Conservation (phyloP, 2,113 vertebrate genomes). For the Gopherus flavomarginatus region DNA sequence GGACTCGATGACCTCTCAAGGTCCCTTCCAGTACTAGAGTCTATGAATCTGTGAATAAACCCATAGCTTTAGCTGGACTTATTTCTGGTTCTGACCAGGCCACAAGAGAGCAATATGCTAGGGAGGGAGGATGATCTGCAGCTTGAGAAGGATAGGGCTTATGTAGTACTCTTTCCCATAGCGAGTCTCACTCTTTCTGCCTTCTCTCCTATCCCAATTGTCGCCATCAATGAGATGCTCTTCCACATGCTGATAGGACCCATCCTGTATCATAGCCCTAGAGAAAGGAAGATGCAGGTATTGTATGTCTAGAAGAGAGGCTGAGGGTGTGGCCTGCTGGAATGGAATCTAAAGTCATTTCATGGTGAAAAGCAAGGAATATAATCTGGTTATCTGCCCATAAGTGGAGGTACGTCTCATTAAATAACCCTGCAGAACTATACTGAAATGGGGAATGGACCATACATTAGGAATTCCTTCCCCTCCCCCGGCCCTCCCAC, state of each 20-base stretch:
- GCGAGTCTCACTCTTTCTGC: too few relatives aligned
- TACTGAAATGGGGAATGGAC: not conserved
- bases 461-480: not conserved
- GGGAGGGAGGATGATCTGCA: not conserved
- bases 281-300: not conserved
- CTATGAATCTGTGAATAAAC: not conserved
- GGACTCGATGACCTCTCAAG: too few relatives aligned
- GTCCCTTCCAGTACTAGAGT: too few relatives aligned
- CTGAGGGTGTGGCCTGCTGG: not conserved
- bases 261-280: not conserved
- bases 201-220: not conserved
- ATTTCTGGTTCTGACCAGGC: not conserved
- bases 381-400: not conserved
- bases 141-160: not conserved
- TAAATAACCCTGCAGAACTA: not conserved
- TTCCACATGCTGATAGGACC: not conserved
- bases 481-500: too few relatives aligned
- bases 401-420: not conserved
- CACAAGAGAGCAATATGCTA: fast-evolving
- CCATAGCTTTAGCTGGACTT: not conserved
- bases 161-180: not conserved
- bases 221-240: not conserved
- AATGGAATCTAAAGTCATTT: not conserved
- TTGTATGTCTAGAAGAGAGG: not conserved
- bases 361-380: not conserved